Evolutionary conservation across 2,888 invertebrate genomes (phyloP).

Genomic region (Melipona beecheii): DNA sequence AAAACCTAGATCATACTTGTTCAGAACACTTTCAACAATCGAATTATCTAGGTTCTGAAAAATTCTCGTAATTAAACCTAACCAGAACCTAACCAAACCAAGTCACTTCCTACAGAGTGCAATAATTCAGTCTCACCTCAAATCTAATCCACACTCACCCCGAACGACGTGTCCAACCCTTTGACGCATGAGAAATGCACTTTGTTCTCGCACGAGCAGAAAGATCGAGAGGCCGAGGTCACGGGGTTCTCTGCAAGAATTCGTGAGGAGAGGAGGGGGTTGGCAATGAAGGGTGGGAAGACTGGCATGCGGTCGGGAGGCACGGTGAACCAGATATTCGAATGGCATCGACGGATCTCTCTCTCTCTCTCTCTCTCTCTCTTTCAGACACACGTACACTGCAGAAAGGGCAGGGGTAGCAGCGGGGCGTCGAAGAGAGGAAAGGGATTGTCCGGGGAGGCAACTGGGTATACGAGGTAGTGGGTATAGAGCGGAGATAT

Average conservation of each 20-base stretch:
- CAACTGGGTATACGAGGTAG: conserved; percentile 62
- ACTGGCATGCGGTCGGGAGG: conserved; percentile 52
- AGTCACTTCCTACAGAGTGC: too few relatives aligned
- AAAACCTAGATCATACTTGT: too few relatives aligned
- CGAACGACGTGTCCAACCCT: too few relatives aligned
- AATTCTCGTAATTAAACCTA: too few relatives aligned
- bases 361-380: conserved; percentile 4
- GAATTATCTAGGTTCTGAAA: too few relatives aligned
- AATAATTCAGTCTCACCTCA: too few relatives aligned
- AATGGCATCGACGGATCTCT: conserved; percentile 57
- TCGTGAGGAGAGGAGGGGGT: background rate
- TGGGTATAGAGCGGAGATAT: conserved; percentile 70
- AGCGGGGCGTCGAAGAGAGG: conserved; percentile 14
- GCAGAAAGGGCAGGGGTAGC: conserved; percentile 32
- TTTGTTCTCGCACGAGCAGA: background rate
- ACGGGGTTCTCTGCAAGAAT: background rate
- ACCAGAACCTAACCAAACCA: too few relatives aligned
- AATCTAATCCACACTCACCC: too few relatives aligned
- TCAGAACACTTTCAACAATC: too few relatives aligned
- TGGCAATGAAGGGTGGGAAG: conserved; percentile 34
- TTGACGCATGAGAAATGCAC: too few relatives aligned
- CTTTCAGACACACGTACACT: too few relatives aligned
- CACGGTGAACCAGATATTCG: conserved; percentile 66
- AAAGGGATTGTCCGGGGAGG: conserved; percentile 13
- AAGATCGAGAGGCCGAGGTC: background rate